Evolutionary conservation across 1,140 invertebrate genomes (phyloP).

Genomic region (Pogonomyrmex barbatus): DNA sequence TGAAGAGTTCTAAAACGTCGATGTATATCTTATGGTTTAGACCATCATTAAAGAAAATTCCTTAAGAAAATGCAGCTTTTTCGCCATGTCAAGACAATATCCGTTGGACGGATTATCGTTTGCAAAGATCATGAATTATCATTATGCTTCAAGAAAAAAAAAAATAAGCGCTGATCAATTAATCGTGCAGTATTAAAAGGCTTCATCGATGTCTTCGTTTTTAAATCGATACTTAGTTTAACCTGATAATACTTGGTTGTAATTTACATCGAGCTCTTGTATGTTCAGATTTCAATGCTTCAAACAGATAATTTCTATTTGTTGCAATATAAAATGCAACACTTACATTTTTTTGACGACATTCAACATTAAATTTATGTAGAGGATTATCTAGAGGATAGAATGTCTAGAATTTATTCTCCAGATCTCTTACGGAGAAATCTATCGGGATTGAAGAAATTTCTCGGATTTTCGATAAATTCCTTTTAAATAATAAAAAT

Average conservation of each 20-base stretch:
- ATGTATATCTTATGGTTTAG: too few species aligned
- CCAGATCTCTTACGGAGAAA: background rate
- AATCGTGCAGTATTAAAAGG: background rate
- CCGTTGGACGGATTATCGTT: too few species aligned
- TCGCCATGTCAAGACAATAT: too few species aligned
- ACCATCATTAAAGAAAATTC: too few species aligned
- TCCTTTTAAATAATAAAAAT: constrained; percentile 2
- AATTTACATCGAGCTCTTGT: background rate
- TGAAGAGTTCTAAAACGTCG: too few species aligned
- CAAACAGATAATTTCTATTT: constrained; percentile 17
- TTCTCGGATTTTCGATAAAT: background rate
- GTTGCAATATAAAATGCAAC: background rate
- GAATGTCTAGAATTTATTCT: background rate
- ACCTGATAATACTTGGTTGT: constrained; percentile 20
- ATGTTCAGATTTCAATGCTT: background rate
- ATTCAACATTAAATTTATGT: background rate
- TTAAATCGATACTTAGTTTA: constrained; percentile 20
- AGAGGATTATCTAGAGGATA: background rate
- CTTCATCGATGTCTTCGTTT: background rate
- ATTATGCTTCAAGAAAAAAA: too few species aligned
- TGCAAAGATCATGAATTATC: too few species aligned
- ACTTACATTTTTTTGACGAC: background rate
- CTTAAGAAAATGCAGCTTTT: too few species aligned
- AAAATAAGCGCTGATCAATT: too few species aligned
- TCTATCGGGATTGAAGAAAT: background rate